Evolutionary conservation across 1,140 invertebrate species (phyloP).

Genomic region (Triops longicaudatus): DNA sequence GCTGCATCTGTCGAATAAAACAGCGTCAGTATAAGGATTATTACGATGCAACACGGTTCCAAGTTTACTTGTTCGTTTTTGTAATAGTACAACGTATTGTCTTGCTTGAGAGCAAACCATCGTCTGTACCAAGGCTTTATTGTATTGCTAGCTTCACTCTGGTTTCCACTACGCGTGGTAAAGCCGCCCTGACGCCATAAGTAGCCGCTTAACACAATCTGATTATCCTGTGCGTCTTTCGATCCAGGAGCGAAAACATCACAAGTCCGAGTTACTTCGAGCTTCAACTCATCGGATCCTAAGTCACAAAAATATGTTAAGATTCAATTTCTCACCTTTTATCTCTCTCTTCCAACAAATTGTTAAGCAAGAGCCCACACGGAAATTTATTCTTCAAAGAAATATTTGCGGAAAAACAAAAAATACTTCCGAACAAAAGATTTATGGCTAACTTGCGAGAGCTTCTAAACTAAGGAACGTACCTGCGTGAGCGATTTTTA

Average conservation of each 20-base stretch:
- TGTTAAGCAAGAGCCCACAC: no score
- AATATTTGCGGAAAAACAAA: no score
- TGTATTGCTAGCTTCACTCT: constrained; percentile 43
- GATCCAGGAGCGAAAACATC: constrained; percentile 47
- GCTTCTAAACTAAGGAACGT: constrained; percentile 36
- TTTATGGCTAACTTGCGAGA: no score
- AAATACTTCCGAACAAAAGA: no score
- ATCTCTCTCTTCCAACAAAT: no score
- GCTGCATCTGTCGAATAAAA: constrained; percentile 54
- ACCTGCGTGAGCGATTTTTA: constrained; percentile 80
- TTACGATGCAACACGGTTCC: neutral
- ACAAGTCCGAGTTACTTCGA: constrained; percentile 79
- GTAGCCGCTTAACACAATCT: constrained; percentile 33
- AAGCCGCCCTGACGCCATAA: constrained; percentile 39
- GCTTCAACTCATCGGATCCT: constrained; percentile 62
- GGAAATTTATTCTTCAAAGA: no score
- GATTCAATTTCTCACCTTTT: neutral
- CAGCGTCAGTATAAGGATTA: neutral
- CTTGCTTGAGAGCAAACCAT: constrained; percentile 82
- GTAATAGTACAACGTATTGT: constrained; percentile 92
- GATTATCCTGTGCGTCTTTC: constrained; percentile 31
- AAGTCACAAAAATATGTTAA: constrained; percentile 24
- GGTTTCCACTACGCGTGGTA: constrained; percentile 36
- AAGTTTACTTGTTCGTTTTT: constrained; percentile 60
- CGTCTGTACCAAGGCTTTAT: constrained; percentile 64